A percentile compares a stretch with the other conserved stretches of the same genome.
These are phyloP conservation scores for Bombus haemorrhoidalis DNA, from an alignment of 1,140 invertebrate genomes.

Conservation along the genomic window DNA sequence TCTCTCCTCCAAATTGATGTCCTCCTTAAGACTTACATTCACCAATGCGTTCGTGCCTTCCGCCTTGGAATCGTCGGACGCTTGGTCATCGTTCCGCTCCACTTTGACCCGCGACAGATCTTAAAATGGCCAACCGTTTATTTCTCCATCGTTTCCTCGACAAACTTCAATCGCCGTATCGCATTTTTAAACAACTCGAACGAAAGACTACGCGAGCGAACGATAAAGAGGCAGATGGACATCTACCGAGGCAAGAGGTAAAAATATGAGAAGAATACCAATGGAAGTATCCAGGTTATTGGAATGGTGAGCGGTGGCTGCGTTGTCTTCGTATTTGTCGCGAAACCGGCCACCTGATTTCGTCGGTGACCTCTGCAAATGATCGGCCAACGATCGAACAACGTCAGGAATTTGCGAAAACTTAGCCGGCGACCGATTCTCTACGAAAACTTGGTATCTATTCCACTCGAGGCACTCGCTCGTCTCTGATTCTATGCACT, in stretches of 20 bases:
- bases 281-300: constrained; percentile 4
- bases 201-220: not conserved
- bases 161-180: no score
- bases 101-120: constrained; percentile 32
- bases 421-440: not conserved
- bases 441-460: constrained; percentile 22
- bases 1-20: not conserved
- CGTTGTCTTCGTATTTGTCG: constrained; percentile 21
- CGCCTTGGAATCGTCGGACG: not conserved
- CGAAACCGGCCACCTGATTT: constrained; percentile 10
- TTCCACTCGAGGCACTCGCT: constrained; percentile 31
- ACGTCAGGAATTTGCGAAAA: not conserved
- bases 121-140: constrained; percentile 5
- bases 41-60: not conserved
- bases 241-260: not conserved
- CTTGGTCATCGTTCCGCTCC: not conserved
- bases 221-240: not conserved
- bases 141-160: no score
- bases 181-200: no score
- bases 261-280: not conserved
- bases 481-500: not conserved
- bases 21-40: not conserved
- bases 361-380: not conserved
- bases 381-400: constrained; percentile 1
- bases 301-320: constrained; percentile 23